These are phyloP conservation scores for Melanotaenia boesemani DNA, from an alignment of 2,797 vertebrate genomes.

Conservation along the genomic window DNA sequence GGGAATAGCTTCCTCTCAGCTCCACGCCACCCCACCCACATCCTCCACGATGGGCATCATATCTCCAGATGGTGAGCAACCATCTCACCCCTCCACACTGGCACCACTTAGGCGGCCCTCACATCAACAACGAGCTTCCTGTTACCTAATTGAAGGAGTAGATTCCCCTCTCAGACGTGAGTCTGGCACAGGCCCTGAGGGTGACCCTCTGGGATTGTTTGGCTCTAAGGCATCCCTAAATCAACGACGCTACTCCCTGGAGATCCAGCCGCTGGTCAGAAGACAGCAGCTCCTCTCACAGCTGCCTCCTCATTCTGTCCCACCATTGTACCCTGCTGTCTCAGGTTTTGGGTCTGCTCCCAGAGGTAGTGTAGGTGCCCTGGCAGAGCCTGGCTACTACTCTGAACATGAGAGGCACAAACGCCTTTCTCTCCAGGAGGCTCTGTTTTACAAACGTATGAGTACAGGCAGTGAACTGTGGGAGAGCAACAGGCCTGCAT, in stretches of 20 bases:
- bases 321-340: constrained; percentile 68
- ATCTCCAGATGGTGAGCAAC: constrained; percentile 77
- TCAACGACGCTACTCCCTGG: constrained; percentile 84
- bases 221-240: constrained; percentile 77
- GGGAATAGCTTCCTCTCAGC: constrained; percentile 67
- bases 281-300: constrained; percentile 85
- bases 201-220: constrained; percentile 63
- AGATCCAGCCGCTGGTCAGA: constrained; percentile 84
- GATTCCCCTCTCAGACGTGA: constrained; percentile 78
- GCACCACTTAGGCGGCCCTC: constrained; percentile 81
- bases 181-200: constrained; percentile 73
- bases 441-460: constrained; percentile 85
- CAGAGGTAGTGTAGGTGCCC: constrained; percentile 40
- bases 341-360: constrained; percentile 65
- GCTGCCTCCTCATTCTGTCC: constrained; percentile 75
- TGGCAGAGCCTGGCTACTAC: constrained; percentile 77
- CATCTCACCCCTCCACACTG: constrained; percentile 75
- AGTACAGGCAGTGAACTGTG: constrained; percentile 83
- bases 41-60: constrained; percentile 52
- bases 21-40: constrained; percentile 61
- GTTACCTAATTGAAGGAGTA: constrained; percentile 77
- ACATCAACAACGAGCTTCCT: constrained; percentile 80
- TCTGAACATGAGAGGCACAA: constrained; percentile 83
- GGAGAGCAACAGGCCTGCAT: constrained; percentile 80
- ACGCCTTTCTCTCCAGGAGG: constrained; percentile 88